Conservation (phyloP, 2,888 invertebrate genomes). For the Caenorhabditis imperialis region DNA sequence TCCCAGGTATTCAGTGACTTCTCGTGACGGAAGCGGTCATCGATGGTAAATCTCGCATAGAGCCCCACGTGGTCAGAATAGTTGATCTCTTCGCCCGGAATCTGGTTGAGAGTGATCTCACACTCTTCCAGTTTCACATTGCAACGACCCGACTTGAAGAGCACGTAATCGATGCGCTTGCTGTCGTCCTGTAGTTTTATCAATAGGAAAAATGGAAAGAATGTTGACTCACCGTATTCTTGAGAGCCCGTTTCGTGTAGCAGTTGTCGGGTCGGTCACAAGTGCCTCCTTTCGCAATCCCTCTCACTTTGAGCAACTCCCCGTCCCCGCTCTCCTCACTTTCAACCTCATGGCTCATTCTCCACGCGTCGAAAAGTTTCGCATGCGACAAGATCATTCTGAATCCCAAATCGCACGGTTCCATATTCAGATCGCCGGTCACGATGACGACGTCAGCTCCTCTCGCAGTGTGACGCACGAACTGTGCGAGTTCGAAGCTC, state of each 20-base stretch:
- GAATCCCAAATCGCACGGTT: constrained; percentile 84
- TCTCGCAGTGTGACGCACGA: constrained; percentile 86
- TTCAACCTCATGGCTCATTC: constrained; percentile 55
- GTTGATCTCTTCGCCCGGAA: constrained; percentile 64
- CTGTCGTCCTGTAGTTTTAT: constrained; percentile 81
- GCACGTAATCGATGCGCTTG: constrained; percentile 92
- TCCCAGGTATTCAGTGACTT: constrained; percentile 52
- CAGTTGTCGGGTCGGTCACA: constrained; percentile 88
- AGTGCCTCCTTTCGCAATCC: constrained; percentile 82
- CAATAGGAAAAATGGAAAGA: too few species aligned
- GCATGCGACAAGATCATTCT: constrained; percentile 70
- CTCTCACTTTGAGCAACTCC: constrained; percentile 39
- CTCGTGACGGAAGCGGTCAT: constrained; percentile 57
- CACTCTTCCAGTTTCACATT: constrained; percentile 62
- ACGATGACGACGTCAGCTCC: constrained; percentile 87
- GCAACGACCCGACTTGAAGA: constrained; percentile 81
- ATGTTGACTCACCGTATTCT: constrained; percentile 27
- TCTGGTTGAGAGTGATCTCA: constrained; percentile 61
- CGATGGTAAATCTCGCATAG: constrained; percentile 67
- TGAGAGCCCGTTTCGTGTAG: constrained; percentile 82
- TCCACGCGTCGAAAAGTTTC: constrained; percentile 75
- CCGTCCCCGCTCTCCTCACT: constrained; percentile 11
- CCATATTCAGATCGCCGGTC: constrained; percentile 94
- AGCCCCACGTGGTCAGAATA: constrained; percentile 77
- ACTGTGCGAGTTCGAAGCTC: constrained; percentile 92